Evolutionary conservation across 1,140 invertebrate genomes (phyloP).

Genomic region (Drosophila melanica): DNA sequence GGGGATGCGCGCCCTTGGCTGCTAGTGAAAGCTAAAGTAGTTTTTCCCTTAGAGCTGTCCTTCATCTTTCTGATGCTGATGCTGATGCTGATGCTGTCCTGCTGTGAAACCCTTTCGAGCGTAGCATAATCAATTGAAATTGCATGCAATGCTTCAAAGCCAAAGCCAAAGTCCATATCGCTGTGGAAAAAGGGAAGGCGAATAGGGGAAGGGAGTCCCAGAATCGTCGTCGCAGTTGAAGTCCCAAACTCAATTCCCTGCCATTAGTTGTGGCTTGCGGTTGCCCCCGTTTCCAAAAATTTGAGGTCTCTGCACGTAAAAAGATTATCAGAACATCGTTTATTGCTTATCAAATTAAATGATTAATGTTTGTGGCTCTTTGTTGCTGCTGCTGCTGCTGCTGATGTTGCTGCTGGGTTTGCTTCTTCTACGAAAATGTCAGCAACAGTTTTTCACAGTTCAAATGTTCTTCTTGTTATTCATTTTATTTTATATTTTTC

Average conservation of each 20-base stretch:
- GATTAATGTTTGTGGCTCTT: conserved; percentile 63
- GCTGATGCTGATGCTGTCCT: conserved; percentile 8
- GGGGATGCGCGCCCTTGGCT: conserved; percentile 26
- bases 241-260: conserved; percentile 3
- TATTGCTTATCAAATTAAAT: conserved; percentile 82
- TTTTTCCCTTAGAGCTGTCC: conserved; percentile 66
- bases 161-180: conserved; percentile 17
- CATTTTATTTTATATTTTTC: conserved; percentile 31
- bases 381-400: not conserved
- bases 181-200: conserved; percentile 2
- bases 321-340: conserved; percentile 74
- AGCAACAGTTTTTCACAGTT: conserved; percentile 66
- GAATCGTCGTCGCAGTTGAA: not conserved
- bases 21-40: conserved; percentile 74
- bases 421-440: conserved; percentile 57
- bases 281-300: conserved; percentile 19
- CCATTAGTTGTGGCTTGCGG: conserved; percentile 41
- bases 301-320: conserved; percentile 49
- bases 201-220: not conserved
- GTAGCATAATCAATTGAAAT: conserved; percentile 77
- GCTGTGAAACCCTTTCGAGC: conserved; percentile 53
- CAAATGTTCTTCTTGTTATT: conserved; percentile 42
- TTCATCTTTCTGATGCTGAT: conserved; percentile 66
- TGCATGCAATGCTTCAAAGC: conserved; percentile 64
- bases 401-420: conserved; percentile 18